Evolutionary conservation across 2,888 invertebrate species (phyloP).

Genomic region (Spilosoma lubricipeda): DNA sequence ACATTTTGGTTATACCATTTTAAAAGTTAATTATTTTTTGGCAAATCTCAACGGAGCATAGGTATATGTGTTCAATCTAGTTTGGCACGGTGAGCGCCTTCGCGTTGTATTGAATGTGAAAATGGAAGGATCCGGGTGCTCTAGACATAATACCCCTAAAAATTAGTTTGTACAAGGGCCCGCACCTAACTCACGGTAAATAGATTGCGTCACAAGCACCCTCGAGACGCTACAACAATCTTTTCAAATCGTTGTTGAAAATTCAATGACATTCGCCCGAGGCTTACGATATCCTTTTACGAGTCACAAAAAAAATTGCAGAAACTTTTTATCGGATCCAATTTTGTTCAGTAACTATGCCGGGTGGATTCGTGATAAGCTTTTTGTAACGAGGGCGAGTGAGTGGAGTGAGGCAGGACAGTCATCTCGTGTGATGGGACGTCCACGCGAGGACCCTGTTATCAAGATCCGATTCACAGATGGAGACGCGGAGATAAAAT

Average conservation of each 20-base stretch:
- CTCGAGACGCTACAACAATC: conserved; percentile 61
- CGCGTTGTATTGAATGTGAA: conserved; percentile 1
- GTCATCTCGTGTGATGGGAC: conserved; percentile 25
- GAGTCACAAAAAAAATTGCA: conserved; percentile 70
- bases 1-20: not conserved
- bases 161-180: conserved; percentile 59
- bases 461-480: conserved; percentile 46
- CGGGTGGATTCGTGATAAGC: conserved; percentile 73
- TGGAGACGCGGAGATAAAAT: conserved; percentile 37
- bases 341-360: conserved; percentile 74
- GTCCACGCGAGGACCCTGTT: conserved; percentile 17
- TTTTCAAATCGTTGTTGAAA: conserved; percentile 70
- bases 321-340: conserved; percentile 74
- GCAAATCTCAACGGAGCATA: not conserved
- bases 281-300: conserved; percentile 70
- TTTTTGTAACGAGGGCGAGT: conserved; percentile 71
- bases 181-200: conserved; percentile 49
- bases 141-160: conserved; percentile 50
- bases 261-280: conserved; percentile 71
- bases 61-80: not conserved
- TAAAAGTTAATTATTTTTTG: not conserved
- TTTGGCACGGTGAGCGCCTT: not conserved
- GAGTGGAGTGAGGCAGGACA: conserved; percentile 49
- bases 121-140: conserved; percentile 18
- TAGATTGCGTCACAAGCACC: conserved; percentile 54